Evolutionary conservation across 2,888 invertebrate species (phyloP), one percentile per base, ranked within the genome.

Genomic region (Aphodius sticticus): DNA sequence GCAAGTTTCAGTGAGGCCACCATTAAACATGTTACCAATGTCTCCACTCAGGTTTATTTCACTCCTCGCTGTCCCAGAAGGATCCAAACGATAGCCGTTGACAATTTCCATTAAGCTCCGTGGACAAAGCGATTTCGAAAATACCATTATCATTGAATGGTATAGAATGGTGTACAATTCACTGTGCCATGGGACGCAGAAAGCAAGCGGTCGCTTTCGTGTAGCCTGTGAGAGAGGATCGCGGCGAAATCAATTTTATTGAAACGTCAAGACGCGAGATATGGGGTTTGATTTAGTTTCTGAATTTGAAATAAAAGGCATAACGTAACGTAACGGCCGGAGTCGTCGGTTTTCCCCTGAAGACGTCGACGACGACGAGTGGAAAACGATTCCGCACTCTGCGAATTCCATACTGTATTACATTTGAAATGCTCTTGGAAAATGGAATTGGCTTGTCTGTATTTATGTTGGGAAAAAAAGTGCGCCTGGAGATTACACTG

Each of bases 1-100:
- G 26, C 26, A 26, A 26, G 83, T 79, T 80, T 80, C 82, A 74
- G 70, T 78, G 26, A 26, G 26, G 26, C 26, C 26, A 3, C 26
- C 26, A 26, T 26, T 26, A 26, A 26, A 26, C 3, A 26, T 26
- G 2, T 26, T 26, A 26, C 26, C 26, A 26, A 26, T 3, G 2
- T 26, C 26, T 26, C 26, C 26, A 26, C 3, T 26, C 26, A 26
- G 26, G 26, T 26, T 26, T 26, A 26, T 26, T 26, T 26, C 26
- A 26, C 26, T 26, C 3, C 26, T 2, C 26, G 26, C 26, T 26
- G 3, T 26, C 53, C 53, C 53, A 53, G 1, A 53, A 53, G 53
- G 26, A 26, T 26, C 26, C 26, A 1, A 26, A 26, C 26, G 76
- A 38, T 70, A 69, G 16, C 75, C 53, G 35, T 70, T 37, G 16